Conservation (phyloP, 2,888 invertebrate genomes). For the Zygaena filipendulae region DNA sequence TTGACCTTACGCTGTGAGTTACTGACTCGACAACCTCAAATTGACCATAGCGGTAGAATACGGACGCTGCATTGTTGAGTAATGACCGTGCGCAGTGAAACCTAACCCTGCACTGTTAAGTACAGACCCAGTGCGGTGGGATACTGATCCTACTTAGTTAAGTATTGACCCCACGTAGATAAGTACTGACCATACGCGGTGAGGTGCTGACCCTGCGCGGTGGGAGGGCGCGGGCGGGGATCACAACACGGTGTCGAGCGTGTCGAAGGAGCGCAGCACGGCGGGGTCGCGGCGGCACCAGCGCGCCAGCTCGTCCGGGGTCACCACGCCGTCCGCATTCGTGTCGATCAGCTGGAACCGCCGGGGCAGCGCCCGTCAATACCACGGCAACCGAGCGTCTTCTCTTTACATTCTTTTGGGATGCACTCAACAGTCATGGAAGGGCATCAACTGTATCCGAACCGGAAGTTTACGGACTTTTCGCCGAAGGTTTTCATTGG, state of each 20-base stretch:
- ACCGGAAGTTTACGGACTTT: no score
- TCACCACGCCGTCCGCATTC: constrained; percentile 83
- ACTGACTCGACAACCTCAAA: no score
- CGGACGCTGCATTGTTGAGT: neutral
- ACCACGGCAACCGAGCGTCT: no score
- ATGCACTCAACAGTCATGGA: no score
- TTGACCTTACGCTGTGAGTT: no score
- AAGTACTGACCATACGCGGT: constrained; percentile 2
- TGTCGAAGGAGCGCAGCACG: constrained; percentile 75
- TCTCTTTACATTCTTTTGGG: no score
- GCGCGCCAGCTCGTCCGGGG: constrained; percentile 81
- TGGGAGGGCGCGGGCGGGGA: constrained; percentile 22
- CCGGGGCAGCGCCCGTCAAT: no score
- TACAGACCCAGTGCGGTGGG: no score
- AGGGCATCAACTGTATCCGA: no score
- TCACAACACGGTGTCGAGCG: constrained; percentile 83
- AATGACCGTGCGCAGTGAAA: neutral
- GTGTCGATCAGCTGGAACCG: constrained; percentile 79
- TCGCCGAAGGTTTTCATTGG: no score
- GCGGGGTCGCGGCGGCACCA: constrained; percentile 82
- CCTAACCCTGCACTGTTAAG: neutral
- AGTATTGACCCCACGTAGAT: neutral
- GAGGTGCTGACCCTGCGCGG: constrained; percentile 11
- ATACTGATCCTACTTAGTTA: neutral
- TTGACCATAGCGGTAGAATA: neutral